A percentile compares a stretch with the other conserved stretches of the same genome.
phyloP scores from a whole-genome alignment of 1,140 invertebrate species.

The Cydia pomonella region DNA sequence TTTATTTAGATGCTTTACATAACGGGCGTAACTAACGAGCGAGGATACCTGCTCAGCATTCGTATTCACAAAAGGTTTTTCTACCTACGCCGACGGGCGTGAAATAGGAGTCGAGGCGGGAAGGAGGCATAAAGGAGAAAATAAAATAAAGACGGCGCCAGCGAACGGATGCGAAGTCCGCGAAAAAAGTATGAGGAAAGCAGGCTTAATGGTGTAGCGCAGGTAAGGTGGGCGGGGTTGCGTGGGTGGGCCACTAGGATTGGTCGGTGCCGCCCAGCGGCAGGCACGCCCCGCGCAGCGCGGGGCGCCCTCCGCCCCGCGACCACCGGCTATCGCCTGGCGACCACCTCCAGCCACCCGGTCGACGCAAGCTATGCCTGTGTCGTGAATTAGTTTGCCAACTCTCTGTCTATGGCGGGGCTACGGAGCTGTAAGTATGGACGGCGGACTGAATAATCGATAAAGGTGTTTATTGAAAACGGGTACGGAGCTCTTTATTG shows the following conservation, averaged over 20 bases:
- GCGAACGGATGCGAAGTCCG: constrained; percentile 73
- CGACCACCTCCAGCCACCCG: constrained; percentile 70
- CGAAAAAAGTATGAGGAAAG: constrained; percentile 75
- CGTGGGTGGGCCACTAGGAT: constrained; percentile 66
- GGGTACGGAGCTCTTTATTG: constrained; percentile 77
- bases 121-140: constrained; percentile 78
- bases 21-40: constrained; percentile 76
- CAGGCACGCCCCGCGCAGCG: constrained; percentile 55
- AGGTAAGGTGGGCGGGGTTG: constrained; percentile 74
- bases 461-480: constrained; percentile 81
- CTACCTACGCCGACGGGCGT: constrained; percentile 75
- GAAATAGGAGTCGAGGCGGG: constrained; percentile 75
- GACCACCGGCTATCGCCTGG: constrained; percentile 69
- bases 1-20: constrained; percentile 75
- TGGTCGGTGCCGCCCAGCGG: constrained; percentile 76
- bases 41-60: constrained; percentile 76
- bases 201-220: constrained; percentile 74
- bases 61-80: constrained; percentile 78
- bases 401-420: constrained; percentile 79
- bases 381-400: constrained; percentile 80
- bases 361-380: constrained; percentile 72
- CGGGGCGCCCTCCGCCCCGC: constrained; percentile 48
- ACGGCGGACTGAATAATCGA: constrained; percentile 79
- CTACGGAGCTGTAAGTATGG: constrained; percentile 77
- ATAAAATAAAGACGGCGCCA: constrained; percentile 79